A percentile compares a stretch with the other conserved stretches of the same genome.
These are phyloP conservation scores for Pseudopipra pipra DNA, from an alignment of 2,113 vertebrate species.

Conservation along the genomic window DNA sequence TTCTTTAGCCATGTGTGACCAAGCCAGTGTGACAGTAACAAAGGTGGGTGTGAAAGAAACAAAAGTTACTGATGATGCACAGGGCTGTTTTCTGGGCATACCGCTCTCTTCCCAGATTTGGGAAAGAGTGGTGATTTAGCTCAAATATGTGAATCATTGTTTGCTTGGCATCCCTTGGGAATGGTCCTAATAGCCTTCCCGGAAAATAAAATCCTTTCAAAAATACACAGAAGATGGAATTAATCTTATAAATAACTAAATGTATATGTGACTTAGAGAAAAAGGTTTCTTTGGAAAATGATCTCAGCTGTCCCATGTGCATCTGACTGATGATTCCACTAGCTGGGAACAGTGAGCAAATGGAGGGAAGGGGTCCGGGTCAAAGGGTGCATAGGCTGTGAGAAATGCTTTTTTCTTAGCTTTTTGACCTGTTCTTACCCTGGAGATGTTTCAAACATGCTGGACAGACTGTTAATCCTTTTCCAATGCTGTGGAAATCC, in stretches of 20 bases:
- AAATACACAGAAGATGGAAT: neutral
- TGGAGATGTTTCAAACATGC: neutral
- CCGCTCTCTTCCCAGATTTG: rapidly evolving
- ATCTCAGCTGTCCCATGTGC: neutral
- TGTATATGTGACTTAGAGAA: neutral
- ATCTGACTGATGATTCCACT: neutral
- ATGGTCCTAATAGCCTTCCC: neutral
- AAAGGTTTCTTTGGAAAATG: neutral
- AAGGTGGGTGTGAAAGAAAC: neutral
- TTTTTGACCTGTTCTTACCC: neutral
- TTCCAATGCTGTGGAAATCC: neutral
- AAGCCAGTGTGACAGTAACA: neutral
- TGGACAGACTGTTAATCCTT: neutral
- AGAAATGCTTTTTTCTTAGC: neutral
- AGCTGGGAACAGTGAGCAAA: neutral
- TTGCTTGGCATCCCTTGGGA: neutral
- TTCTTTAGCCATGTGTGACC: neutral
- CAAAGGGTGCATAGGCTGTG: neutral
- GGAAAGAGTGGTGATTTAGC: neutral
- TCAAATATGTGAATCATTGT: neutral
- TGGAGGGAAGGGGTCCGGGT: neutral
- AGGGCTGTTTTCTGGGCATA: neutral
- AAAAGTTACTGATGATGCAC: neutral
- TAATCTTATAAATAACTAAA: neutral
- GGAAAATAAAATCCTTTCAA: neutral